Evolutionary conservation across 2,888 invertebrate species (phyloP), one percentile per base, ranked within the genome.

Genomic region (Deilephila elpenor): DNA sequence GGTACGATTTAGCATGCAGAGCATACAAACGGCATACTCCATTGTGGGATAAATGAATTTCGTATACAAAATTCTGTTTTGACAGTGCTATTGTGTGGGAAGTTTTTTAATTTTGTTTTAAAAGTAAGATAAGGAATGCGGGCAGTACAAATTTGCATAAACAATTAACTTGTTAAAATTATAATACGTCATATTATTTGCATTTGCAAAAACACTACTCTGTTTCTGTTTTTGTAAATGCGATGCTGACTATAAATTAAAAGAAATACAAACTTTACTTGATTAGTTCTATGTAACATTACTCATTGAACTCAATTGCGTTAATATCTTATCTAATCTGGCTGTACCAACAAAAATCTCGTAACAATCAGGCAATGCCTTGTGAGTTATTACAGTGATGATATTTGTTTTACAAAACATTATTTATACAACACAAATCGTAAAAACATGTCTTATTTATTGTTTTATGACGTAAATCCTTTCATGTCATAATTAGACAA

Each of bases 1-100:
- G 14, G 7, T 51, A 29, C 62, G 29, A 44, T 59, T 71, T 73
- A 73, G n/a, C 61, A 73, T 73, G 71, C 71, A 71, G n/a, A 61
- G 25, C 61, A 61, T 53, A 67, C 37, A 19, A 61, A 44, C 20
- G 70, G 17, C 59, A 51, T 51, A 72, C 61, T 71, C 71, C 71
- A 59, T 62, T 64, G 73, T 37, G 62, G 62, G 71, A 71, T 59
- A 70, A 74, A 11, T 60, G 44, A 71, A 61, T 62, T 51, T 64
- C 64, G 60, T 20, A 59, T 19, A 70, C 44, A 51, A 56, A 72
- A 72, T 56, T 44, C 64, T 53, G 51, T 59, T 73, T 59, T 59
- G 29, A 19, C n/a, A 25, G 37, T 67, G 19, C 37, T 60, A 34
- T 59, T 59, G 44, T 25, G 2, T 44, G 25, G 67, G 17, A 44